phyloP scores from a whole-genome alignment of 2,888 invertebrate genomes.

The Clanis bilineata region DNA sequence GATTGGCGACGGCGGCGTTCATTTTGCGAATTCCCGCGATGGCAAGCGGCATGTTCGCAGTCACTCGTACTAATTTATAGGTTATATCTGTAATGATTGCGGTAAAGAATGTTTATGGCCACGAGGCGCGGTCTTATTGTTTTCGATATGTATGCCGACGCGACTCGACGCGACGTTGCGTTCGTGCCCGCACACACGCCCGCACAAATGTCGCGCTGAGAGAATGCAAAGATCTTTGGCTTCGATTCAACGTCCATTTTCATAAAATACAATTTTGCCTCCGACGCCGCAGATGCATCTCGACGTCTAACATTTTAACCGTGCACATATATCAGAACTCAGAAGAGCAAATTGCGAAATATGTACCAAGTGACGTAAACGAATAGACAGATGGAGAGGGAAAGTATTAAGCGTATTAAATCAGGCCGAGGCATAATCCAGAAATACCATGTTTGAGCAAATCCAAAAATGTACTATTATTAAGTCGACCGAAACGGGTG shows the following conservation, averaged over 20 bases:
- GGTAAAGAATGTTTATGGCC: conserved; percentile 78
- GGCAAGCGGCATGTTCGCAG: conserved; percentile 53
- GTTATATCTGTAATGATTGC: conserved; percentile 77
- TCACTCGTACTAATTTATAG: conserved; percentile 76
- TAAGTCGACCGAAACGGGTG: conserved; percentile 51
- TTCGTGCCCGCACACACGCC: conserved; percentile 61
- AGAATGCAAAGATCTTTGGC: conserved; percentile 69
- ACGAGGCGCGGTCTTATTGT: conserved; percentile 77
- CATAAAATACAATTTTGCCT: conserved; percentile 74
- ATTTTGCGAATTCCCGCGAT: conserved; percentile 65
- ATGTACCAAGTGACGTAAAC: conserved; percentile 45
- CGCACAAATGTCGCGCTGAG: conserved; percentile 67
- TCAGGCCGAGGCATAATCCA: conserved; percentile 22
- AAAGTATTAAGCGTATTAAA: conserved; percentile 34
- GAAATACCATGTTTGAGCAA: conserved; percentile 33
- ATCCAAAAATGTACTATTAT: conserved; percentile 48
- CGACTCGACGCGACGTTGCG: conserved; percentile 33
- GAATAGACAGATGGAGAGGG: conserved; percentile 39
- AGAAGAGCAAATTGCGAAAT: conserved; percentile 48
- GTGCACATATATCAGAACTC: conserved; percentile 41
- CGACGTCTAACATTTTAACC: conserved; percentile 52
- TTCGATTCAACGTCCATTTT: conserved; percentile 73
- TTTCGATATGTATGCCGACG: conserved; percentile 61
- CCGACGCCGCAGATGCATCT: conserved; percentile 59
- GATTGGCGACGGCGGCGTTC: conserved; percentile 43